Evolutionary conservation across 2,113 vertebrate genomes (phyloP), one percentile per base, ranked within the genome.

Genomic region (Mobula hypostoma): DNA sequence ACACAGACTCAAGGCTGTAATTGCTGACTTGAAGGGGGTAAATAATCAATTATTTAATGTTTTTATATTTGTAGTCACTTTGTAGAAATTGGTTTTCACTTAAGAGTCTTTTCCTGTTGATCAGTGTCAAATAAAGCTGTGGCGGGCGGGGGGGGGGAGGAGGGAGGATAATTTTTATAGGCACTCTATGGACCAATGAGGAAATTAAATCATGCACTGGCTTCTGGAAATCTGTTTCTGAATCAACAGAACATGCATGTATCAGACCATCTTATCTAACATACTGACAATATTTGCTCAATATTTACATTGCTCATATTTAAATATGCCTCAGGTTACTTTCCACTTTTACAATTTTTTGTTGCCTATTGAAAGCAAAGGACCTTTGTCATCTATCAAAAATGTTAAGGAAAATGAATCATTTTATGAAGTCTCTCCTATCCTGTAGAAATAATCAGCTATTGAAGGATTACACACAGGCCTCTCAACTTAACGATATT

Each of bases 401-500:
- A 29, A 36, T 19, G 36, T 24, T 70, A 92, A 72, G 66, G 32
- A 92, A 91, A 93, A 14, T 66, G 48, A 74, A 70, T 40, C 15
- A 40, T 74, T 93, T 72, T 27, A 72, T 8, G n/a, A 48, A 93
- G 12, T 74, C 58, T 92, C 68, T 8, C 36, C 21, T 48, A 14
- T 21, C 56, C 83, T 61, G 17, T 48, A 36, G 29, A 92, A 74
- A 74, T 93, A 6, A 11, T 93, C 11, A 76, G 74, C 9, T 36
- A 93, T 74, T 48, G 72, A 93, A 93, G 40, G 1, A 72, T 74
- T 70, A 93, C 48, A 70, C 70, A 48, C 91, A 93, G 40, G 40
- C 24, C 40, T 93, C 40, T 93, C 70, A 93, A 93, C 91, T 76
- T 93, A 93, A 93, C 36, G 91, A 93, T 93, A 93, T 76, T 93